Evolutionary conservation across 2,113 vertebrate species (phyloP).

Genomic region (Vulpes lagopus): DNA sequence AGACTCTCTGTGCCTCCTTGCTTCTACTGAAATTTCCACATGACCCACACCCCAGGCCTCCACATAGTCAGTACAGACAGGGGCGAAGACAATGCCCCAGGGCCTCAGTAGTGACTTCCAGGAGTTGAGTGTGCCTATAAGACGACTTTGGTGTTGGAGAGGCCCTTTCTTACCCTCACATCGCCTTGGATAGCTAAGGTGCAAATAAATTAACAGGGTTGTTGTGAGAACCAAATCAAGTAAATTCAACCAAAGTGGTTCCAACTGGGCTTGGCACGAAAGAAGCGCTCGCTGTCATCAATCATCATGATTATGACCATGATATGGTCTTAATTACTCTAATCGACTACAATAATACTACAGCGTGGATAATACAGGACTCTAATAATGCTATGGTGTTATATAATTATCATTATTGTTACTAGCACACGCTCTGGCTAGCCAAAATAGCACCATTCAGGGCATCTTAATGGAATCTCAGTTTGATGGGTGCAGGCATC

Average conservation of each 20-base stretch:
- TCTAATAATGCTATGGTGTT: neutral
- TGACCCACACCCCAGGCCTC: fast-evolving
- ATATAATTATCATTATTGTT: neutral
- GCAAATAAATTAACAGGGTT: neutral
- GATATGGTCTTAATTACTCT: neutral
- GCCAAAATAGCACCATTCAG: neutral
- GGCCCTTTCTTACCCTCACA: neutral
- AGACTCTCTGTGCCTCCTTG: neutral
- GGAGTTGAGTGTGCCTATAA: fast-evolving
- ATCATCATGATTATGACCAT: neutral
- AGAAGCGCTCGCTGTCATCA: too few species aligned
- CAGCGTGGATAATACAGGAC: fast-evolving
- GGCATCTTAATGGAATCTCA: neutral
- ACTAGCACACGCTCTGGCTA: neutral
- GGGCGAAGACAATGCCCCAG: too few species aligned
- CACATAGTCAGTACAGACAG: fast-evolving
- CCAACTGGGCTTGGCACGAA: neutral
- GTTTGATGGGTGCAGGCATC: neutral
- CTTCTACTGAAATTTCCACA: neutral
- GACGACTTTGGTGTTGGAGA: neutral
- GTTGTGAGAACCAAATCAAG: neutral
- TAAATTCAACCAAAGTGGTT: neutral
- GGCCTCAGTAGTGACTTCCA: neutral
- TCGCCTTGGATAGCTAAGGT: neutral
- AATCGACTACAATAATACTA: neutral